Base-by-base conservation (phyloP, 2,113 vertebrate genomes). In the Galeopterus variegatus region DNA sequence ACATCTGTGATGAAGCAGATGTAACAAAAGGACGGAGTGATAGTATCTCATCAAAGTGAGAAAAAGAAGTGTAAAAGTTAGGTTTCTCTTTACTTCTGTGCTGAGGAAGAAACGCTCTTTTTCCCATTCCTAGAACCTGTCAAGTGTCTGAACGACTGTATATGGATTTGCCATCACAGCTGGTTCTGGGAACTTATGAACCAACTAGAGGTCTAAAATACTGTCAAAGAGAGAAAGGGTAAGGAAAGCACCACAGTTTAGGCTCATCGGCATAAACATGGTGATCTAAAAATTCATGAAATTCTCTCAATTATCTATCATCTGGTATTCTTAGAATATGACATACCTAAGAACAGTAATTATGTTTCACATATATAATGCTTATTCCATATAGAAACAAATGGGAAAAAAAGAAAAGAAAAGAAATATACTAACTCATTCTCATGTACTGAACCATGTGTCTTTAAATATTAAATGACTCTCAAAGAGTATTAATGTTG, bases 261-360 rank as follows among this genome's bases (percentile, higher is more conserved):
- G 23, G n/a, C 41, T 94, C 23, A 8, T 48, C 77, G 58, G 28
- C 23, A 73, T 81, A 89, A 81, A 93, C 26, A 36, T 81, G 82
- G 82, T 60, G 75, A 19, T 48, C 4, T 19, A 11, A 54, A 65
- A 79, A 45, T 60, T 45, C 31, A 23, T 54, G 45, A 10, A 89
- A 84, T 12, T 41, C 54, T 86, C 8, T 82, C 17, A 65, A 54
- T 92, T 94, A 60, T 69, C n/a, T 79, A 15, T n/a, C 18, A 21
- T 90, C 45, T 94, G 75, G 17, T 65, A 56, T 88, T 97, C 79
- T 81, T 69, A 48, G 56, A 84, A 75, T 70, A 64, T 70, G 64
- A 83, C 7, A 36, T n/a, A 83, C 9, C 80, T 93, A 75, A 52
- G 36, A 14, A 21, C 8, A 86, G 31, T 19, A 33, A 65, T 92